These are phyloP conservation scores for Meles meles DNA, from an alignment of 2,113 vertebrate genomes.

Conservation along the genomic window DNA sequence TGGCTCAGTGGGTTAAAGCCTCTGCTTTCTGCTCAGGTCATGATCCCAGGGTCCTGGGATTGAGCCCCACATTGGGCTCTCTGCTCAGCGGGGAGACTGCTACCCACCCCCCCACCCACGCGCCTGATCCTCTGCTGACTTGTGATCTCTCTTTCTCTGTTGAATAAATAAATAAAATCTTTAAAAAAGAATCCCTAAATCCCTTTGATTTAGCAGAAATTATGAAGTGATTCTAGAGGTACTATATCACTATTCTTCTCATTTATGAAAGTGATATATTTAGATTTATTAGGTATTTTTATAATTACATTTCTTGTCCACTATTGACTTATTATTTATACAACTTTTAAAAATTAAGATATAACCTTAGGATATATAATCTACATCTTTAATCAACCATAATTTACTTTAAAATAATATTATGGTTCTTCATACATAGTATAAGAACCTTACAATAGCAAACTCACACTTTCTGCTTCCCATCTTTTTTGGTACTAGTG, in stretches of 20 bases:
- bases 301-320: neutral
- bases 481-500: neutral
- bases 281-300: neutral
- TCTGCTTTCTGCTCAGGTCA: no score
- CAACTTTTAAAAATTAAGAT: neutral
- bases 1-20: no score
- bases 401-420: neutral
- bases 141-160: no score
- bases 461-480: neutral
- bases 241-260: neutral
- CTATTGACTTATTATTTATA: neutral
- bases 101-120: no score
- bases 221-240: neutral
- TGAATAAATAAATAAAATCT: neutral
- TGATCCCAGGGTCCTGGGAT: no score
- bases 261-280: neutral
- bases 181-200: neutral
- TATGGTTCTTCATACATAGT: neutral
- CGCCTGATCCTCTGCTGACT: no score
- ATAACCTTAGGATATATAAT: neutral
- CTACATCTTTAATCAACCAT: neutral
- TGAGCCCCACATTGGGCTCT: no score
- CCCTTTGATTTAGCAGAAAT: neutral
- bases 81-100: no score
- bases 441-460: neutral